Evolutionary conservation across 2,113 vertebrate genomes (phyloP), one percentile per base, ranked within the genome.

Genomic region (Actenoides hombroni): DNA sequence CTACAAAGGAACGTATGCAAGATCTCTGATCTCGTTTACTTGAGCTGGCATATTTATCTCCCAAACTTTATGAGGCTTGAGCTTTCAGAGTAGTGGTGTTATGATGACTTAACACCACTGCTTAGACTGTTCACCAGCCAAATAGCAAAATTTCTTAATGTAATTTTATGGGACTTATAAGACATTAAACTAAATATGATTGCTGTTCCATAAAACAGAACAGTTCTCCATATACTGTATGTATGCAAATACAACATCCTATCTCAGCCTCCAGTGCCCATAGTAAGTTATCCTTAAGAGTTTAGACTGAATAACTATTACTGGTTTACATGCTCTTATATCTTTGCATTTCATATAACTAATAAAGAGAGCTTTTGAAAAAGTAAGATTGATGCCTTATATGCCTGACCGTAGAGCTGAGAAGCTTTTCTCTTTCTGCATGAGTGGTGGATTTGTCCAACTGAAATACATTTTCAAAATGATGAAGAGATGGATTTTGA

Each of bases 161-260:
- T 82, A 94, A 80, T 96, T 98, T 98, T 98, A 98, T 97, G 96
- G 65, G 88, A 98, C 94, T 97, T 98, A 97, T 97, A 98, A 97
- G 96, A 98, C 97, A 98, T 98, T 98, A 97, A 98, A 97, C 96
- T 97, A 98, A 97, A 98, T 97, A 97, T 96, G 97, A 97, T 97
- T 97, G 95, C 96, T 95, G 86, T 92, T 97, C 93, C 92, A 98
- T 98, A 98, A 98, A 98, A 97, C 95, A 97, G 95, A 96, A 97
- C 83, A 94, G 86, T 93, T 98, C 97, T 95, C 88, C 94, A 95
- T 94, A 95, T 95, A 97, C 79, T 91, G 86, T 92, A 96, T 92
- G 86, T 96, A 97, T 98, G 98, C 97, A 98, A 97, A 98, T 98
- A 95, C 71, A 95, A 81, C 77, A 96, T 86, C 88, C 94, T 49